These are phyloP conservation scores for Lomographa bimaculata DNA, from an alignment of 2,888 invertebrate species.

Conservation along the genomic window DNA sequence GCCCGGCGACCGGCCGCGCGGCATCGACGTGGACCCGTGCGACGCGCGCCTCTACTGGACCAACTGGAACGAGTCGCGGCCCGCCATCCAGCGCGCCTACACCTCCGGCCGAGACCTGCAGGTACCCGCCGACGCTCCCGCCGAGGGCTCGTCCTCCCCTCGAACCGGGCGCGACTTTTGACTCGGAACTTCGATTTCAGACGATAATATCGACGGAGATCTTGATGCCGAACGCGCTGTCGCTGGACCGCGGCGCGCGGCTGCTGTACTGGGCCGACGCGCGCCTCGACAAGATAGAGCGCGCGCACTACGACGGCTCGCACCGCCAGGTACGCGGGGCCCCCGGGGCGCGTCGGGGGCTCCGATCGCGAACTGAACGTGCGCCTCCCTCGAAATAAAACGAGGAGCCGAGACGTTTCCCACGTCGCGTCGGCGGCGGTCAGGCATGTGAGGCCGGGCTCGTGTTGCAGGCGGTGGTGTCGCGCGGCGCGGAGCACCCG, in stretches of 20 bases:
- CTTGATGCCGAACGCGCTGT: constrained; percentile 93
- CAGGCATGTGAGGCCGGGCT: too few species aligned
- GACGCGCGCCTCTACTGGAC: constrained; percentile 89
- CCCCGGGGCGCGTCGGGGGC: neutral
- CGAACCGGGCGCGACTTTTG: too few species aligned
- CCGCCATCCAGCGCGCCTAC: constrained; percentile 91
- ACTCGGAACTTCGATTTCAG: too few species aligned
- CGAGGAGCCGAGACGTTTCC: too few species aligned
- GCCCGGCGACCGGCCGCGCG: constrained; percentile 90
- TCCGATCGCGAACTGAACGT: neutral
- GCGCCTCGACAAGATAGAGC: constrained; percentile 92
- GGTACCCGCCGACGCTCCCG: too few species aligned
- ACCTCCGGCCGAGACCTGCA: constrained; percentile 85
- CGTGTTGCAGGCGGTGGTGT: constrained; percentile 86
- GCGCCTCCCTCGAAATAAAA: too few species aligned
- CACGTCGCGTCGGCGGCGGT: too few species aligned
- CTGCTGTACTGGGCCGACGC: constrained; percentile 95
- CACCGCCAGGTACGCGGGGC: constrained; percentile 85
- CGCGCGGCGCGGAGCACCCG: constrained; percentile 90
- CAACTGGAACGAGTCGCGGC: constrained; percentile 93
- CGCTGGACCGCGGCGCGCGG: constrained; percentile 89
- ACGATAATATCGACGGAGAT: constrained; percentile 89
- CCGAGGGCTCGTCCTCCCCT: too few species aligned
- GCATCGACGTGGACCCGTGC: constrained; percentile 93
- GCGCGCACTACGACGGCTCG: constrained; percentile 91